Base-by-base conservation (phyloP, 2,888 invertebrate genomes). In the Stegana nigrithorax region DNA sequence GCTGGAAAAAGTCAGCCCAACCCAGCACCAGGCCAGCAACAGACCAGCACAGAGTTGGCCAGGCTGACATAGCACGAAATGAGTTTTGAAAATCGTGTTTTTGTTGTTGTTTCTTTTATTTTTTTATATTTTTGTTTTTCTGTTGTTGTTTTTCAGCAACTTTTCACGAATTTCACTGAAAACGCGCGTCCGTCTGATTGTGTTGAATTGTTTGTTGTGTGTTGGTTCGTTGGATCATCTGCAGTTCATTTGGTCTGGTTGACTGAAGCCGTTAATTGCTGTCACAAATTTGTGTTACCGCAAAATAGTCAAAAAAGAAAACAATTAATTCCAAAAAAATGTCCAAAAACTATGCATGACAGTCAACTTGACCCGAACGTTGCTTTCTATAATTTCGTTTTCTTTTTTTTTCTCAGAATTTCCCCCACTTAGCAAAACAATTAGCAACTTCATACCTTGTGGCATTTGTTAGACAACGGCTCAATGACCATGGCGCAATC, bases 181-280 rank as follows among this genome's bases (percentile, higher is more conserved):
- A 12, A 55, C 53, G 53, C 36, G 21, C 32, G 32, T 39, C 39
- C 14, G 39, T 39, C 39, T 12, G 36, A n/a, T 8, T 36, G 39
- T n/a, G n/a, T 39, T 10, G 5, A 39, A 39, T n/a, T 23, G 47
- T 21, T 21, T 6, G 47, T 45, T n/a, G n/a, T n/a, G n/a, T n/a
- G n/a, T n/a, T n/a, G n/a, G n/a, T n/a, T n/a, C n/a, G n/a, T n/a
- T n/a, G n/a, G n/a, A n/a, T n/a, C n/a, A n/a, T n/a, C n/a, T n/a
- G n/a, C n/a, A 10, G 12, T 47, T 47, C 47, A 25, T n/a, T 50
- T n/a, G 29, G 12, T 60, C 64, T 63, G 73, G 75, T 73, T 75
- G 81, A 75, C 67, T 74, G 80, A 72, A 71, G 74, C 70, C 72
- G 71, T 73, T 82, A 82, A 81, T 82, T 81, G 78, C 76, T 82